These are phyloP conservation scores for Thecocarcelia acutangulata DNA, from an alignment of 2,888 invertebrate genomes.

Conservation along the genomic window DNA sequence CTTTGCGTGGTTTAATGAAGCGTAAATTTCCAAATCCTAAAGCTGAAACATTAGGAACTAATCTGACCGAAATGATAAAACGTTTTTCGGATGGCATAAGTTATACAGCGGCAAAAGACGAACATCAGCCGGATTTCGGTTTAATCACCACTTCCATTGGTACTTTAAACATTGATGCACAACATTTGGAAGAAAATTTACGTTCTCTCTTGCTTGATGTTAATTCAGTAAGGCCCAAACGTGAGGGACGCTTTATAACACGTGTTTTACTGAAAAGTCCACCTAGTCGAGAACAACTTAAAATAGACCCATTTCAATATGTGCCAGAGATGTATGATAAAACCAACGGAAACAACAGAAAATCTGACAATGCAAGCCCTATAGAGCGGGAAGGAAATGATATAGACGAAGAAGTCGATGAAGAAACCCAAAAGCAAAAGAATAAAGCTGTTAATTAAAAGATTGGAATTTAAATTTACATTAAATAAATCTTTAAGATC, in stretches of 20 bases:
- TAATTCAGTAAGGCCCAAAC: constrained; percentile 85
- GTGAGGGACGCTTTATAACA: constrained; percentile 87
- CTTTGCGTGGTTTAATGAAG: constrained; percentile 89
- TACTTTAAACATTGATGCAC: constrained; percentile 87
- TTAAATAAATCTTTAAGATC: no score
- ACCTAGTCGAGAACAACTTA: constrained; percentile 86
- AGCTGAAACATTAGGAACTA: constrained; percentile 85
- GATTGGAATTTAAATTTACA: no score
- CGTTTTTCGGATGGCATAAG: constrained; percentile 87
- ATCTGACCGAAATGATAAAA: constrained; percentile 85
- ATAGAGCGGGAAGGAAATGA: constrained; percentile 43
- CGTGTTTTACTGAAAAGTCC: constrained; percentile 86
- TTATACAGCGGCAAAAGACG: constrained; percentile 86
- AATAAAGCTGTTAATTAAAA: constrained; percentile 62
- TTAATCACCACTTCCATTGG: constrained; percentile 86
- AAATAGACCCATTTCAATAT: constrained; percentile 85
- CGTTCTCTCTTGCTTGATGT: constrained; percentile 85
- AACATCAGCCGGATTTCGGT: constrained; percentile 88
- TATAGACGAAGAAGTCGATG: constrained; percentile 66
- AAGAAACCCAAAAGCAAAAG: constrained; percentile 59
- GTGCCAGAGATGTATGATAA: constrained; percentile 78
- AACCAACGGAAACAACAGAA: constrained; percentile 57
- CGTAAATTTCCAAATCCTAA: constrained; percentile 88
- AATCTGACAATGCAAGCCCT: constrained; percentile 41
- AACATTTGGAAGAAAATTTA: constrained; percentile 89